Evolutionary conservation across 2,797 vertebrate genomes (phyloP), one percentile per base, ranked within the genome.

Genomic region (Argentina silus): DNA sequence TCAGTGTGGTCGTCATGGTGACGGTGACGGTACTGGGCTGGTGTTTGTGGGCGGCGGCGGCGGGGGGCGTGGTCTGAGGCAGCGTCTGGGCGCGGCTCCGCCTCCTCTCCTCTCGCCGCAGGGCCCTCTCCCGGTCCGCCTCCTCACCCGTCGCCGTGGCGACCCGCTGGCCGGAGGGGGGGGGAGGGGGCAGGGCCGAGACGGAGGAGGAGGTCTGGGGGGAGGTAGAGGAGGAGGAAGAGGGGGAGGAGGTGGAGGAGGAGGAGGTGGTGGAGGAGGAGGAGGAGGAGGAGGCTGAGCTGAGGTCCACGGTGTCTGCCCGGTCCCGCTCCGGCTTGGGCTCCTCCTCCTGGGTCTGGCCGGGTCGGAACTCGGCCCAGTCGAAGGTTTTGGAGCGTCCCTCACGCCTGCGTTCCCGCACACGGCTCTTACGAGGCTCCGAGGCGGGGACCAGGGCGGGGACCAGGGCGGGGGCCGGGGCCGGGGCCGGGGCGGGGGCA

Each of bases 311-410:
- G 0, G 90, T 90, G 0, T 95, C 95, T 1, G 94, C 91, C 60
- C 84, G 87, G 15, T 90, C 90, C 67, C 85, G 86, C 14, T 90
- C 89, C 65, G 86, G 86, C 7, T 72, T 8, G 0, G 77, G 82
- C 64, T 82, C 85, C 62, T 95, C 93, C 2, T 36, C 27, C 4
- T 4, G 27, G 27, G 92, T 89, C 10, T 94, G 94, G 67, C 95
- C 95, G 73, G 93, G 93, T 67, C 95, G 96, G 81, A 98, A 98
- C 73, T 98, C 97, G 0, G 96, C 94, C 97, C 97, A 98, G 90
- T 99, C 98, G 9, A 95, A 98, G 1, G 98, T 99, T 90, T 99
- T 99, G 53, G 98, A 98, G 10, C 97, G 96, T 1, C 97, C 98
- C 69, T 99, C 98, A 47, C 96, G 93, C 50, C 96, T 90, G 73